Evolutionary conservation across 2,797 vertebrate species (phyloP), one percentile per base, ranked within the genome.

Genomic region (Hydrolagus colliei): DNA sequence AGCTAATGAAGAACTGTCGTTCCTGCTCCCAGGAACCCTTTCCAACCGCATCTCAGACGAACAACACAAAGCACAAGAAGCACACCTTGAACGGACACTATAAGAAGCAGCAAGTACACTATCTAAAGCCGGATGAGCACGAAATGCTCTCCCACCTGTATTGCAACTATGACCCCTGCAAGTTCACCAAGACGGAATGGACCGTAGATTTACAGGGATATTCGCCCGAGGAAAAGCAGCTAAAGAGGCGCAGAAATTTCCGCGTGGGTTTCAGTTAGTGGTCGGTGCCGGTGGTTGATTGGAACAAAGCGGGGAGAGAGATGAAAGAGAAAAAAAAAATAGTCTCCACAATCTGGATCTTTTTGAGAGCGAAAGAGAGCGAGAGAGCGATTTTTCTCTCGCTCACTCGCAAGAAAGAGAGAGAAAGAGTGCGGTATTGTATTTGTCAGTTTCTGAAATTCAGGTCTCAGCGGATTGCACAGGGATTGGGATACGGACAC

Each of bases 111-210:
- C 65, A 63, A 10, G 16, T 35, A 0, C 65, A 9, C 16, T 84
- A 84, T 32, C 65, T 84, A 63, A 63, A 84, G 18, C 79, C 79
- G 0, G 79, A 84, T 16, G 79, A 84, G 79, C 79, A 84, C 5
- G 79, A 84, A 67, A 84, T 84, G 18, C 79, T 84, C 16, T 68
- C 63, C 32, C 79, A 6, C 1, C 62, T 84, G 16, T 84, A 35
- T 16, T 84, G 79, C 65, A 84, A 84, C 65, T 84, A 71, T 13
- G 79, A 84, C 27, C 79, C 79, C 1, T 67, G 71, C 63, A 84
- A 84, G 32, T 84, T 84, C 79, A 71, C 32, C 79, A 71, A 67
- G 79, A 67, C 79, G n/a, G 79, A 84, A 18, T 84, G 79, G 79
- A 84, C 79, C 10, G 68, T 84, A 68, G 68, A 84, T 35, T 20